Percentiles rank a stretch among this genome's conserved stretches.
These are phyloP conservation scores for Valencia hispanica DNA, from an alignment of 2,797 vertebrate genomes.

Conservation along the genomic window DNA sequence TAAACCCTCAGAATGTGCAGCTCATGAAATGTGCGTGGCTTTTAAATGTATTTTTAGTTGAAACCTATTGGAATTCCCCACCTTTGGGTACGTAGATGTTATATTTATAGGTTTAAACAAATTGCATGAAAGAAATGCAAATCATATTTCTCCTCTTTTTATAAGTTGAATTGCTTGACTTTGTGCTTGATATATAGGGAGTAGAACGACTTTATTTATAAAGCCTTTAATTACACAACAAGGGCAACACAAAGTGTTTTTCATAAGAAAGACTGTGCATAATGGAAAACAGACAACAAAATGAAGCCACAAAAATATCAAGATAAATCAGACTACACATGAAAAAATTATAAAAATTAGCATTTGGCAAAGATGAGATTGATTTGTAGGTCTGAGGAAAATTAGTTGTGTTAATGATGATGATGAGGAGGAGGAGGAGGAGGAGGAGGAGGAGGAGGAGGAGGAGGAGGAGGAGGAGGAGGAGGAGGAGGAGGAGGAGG, in stretches of 20 bases:
- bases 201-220: not conserved
- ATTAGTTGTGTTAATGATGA: not conserved
- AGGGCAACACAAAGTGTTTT: not conserved
- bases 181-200: not conserved
- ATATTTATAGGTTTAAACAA: constrained; percentile 9
- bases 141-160: constrained; percentile 6
- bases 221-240: not conserved
- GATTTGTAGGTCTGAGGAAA: not conserved
- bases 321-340: not conserved
- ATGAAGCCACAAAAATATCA: not conserved
- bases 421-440: no score
- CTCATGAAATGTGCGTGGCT: constrained; percentile 35
- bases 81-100: not conserved
- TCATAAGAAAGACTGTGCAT: not conserved
- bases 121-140: not conserved
- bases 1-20: constrained; percentile 26
- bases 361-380: not conserved
- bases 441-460: no score
- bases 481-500: no score
- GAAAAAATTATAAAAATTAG: not conserved
- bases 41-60: constrained; percentile 10
- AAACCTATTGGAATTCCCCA: constrained; percentile 44
- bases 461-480: no score
- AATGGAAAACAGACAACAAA: constrained; percentile 2
- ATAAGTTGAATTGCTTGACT: constrained; percentile 7